Evolutionary conservation across 1,140 invertebrate species (phyloP).

Genomic region (Drosophila nigromelanica): DNA sequence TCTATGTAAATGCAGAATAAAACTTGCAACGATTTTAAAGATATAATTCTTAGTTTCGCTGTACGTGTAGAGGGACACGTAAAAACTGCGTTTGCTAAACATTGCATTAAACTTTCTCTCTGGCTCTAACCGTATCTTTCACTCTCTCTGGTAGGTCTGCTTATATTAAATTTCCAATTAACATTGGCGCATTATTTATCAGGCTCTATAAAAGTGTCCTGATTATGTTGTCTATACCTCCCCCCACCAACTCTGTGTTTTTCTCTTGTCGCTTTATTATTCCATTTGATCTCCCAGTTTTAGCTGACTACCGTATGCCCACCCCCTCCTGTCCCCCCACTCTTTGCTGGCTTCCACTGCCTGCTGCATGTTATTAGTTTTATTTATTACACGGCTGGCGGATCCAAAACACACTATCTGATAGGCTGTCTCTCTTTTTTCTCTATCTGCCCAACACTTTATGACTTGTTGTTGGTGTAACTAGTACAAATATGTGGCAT

Average conservation of each 20-base stretch:
- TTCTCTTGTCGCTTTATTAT: conserved; percentile 46
- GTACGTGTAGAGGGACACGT: no score
- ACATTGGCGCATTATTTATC: conserved; percentile 80
- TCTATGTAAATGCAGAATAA: no score
- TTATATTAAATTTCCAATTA: conserved; percentile 80
- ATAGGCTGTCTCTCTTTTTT: conserved; percentile 20
- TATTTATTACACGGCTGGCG: conserved; percentile 58
- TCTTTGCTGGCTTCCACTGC: not conserved
- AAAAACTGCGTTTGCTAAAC: no score
- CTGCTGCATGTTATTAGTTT: conserved; percentile 60
- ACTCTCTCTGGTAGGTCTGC: not conserved
- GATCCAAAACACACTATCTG: not conserved
- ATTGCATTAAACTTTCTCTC: conserved; percentile 20
- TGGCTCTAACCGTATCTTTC: not conserved
- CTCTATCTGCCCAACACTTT: conserved; percentile 69
- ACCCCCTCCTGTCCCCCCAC: not conserved
- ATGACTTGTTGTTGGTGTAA: conserved; percentile 37
- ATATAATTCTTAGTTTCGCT: no score
- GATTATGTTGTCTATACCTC: conserved; percentile 61
- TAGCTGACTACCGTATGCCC: conserved; percentile 25
- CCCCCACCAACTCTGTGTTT: not conserved
- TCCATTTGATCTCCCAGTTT: conserved; percentile 63
- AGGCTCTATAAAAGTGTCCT: conserved; percentile 78
- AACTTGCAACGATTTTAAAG: no score
- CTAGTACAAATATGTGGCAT: conserved; percentile 20